These are phyloP conservation scores for Ectemnius lituratus DNA, from an alignment of 2,888 invertebrate genomes.

Conservation along the genomic window DNA sequence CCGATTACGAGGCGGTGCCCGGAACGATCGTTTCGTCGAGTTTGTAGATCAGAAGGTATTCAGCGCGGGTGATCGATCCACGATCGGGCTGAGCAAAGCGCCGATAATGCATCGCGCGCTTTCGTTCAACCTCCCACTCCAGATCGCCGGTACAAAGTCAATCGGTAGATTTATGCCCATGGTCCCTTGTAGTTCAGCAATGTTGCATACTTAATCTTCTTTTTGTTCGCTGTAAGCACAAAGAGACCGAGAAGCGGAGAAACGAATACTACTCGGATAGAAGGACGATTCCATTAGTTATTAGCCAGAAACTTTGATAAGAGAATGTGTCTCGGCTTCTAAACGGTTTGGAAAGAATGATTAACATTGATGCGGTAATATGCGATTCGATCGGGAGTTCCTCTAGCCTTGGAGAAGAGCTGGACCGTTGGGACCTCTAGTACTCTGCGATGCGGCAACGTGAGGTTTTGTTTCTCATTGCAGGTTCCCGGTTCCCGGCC, in stretches of 20 bases:
- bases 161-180: too few species aligned
- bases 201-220: too few species aligned
- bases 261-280: too few species aligned
- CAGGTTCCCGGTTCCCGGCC: slow-evolving; percentile 24
- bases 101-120: slow-evolving; percentile 7
- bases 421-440: slow-evolving; percentile 47
- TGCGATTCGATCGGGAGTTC: slow-evolving; percentile 32
- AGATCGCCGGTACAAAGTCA: too few species aligned
- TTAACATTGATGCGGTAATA: too few species aligned
- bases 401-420: slow-evolving; percentile 52
- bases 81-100: neutral
- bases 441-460: slow-evolving; percentile 61
- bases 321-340: too few species aligned
- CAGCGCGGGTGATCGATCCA: slow-evolving; percentile 18
- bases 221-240: too few species aligned
- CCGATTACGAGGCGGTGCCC: slow-evolving; percentile 44
- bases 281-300: too few species aligned
- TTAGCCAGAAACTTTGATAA: too few species aligned
- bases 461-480: slow-evolving; percentile 71
- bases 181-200: too few species aligned
- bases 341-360: too few species aligned
- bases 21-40: slow-evolving; percentile 33
- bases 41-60: slow-evolving; percentile 28
- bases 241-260: too few species aligned
- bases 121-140: neutral